These are phyloP conservation scores for Caenorhabditis sp. DNA, from an alignment of 2,888 invertebrate genomes.

Conservation along the genomic window DNA sequence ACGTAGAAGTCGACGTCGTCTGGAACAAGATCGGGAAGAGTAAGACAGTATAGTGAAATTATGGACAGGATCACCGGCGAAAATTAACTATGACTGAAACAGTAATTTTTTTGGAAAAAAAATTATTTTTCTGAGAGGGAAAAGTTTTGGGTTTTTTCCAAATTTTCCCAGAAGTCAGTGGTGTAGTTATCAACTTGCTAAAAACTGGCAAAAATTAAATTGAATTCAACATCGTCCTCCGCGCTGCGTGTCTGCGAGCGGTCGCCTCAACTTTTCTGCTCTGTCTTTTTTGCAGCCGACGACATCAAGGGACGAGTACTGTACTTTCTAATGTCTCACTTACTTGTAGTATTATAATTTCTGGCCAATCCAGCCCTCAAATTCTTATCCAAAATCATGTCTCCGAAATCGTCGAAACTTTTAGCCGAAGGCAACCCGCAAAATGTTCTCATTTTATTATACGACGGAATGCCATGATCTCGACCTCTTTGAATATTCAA, in stretches of 20 bases:
- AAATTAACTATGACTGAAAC: background rate
- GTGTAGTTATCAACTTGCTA: no score
- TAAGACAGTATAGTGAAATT: no score
- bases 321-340: background rate
- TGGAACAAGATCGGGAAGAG: conserved; percentile 63
- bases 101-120: background rate
- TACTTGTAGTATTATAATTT: conserved; percentile 65
- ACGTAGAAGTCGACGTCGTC: conserved; percentile 74
- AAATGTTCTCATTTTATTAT: conserved; percentile 75
- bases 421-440: conserved; percentile 83
- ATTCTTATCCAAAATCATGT: conserved; percentile 80
- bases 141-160: no score
- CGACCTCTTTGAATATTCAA: conserved; percentile 92
- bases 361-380: conserved; percentile 80
- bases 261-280: no score
- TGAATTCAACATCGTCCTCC: no score
- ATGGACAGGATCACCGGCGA: no score
- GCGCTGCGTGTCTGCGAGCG: no score
- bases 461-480: conserved; percentile 84
- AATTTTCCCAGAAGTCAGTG: no score
- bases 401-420: conserved; percentile 79
- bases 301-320: no score
- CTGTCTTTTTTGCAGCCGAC: no score
- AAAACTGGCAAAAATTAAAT: no score
- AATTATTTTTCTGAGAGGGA: no score